phyloP scores from a whole-genome alignment of 2,888 invertebrate species.

The Hirtodrosophila duncani region DNA sequence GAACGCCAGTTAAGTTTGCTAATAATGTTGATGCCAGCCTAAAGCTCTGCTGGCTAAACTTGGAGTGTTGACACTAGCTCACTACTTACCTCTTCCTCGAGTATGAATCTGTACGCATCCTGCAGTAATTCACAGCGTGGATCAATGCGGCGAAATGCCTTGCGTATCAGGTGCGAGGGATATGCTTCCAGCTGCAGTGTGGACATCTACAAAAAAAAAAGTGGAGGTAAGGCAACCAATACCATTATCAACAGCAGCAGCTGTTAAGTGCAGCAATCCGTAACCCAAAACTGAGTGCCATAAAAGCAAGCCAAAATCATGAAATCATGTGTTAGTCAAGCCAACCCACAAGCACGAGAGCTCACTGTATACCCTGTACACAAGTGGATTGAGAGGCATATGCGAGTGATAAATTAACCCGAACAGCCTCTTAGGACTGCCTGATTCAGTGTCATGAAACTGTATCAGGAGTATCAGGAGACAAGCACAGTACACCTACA shows the following conservation, averaged over 20 bases:
- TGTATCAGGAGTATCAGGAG: no score
- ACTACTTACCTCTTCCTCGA: slow-evolving; percentile 75
- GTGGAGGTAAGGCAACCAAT: not conserved
- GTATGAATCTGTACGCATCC: slow-evolving; percentile 75
- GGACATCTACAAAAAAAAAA: slow-evolving; percentile 60
- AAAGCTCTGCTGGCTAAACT: slow-evolving; percentile 6
- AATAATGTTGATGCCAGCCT: slow-evolving; percentile 60
- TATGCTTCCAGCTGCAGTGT: slow-evolving; percentile 73
- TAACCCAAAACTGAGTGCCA: not conserved
- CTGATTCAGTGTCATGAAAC: no score
- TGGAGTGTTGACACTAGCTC: slow-evolving; percentile 23
- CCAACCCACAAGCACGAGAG: no score
- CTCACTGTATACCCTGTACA: no score
- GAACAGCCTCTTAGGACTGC: no score
- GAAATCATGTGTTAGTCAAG: no score
- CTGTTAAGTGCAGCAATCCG: slow-evolving; percentile 14
- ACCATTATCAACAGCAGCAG: no score
- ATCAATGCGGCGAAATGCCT: slow-evolving; percentile 73
- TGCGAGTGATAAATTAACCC: no score
- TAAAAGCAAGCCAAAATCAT: slow-evolving; percentile 28
- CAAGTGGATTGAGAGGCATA: no score
- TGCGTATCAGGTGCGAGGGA: slow-evolving; percentile 76
- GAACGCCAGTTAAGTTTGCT: slow-evolving; percentile 65
- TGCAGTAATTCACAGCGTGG: slow-evolving; percentile 57
- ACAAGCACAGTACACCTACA: no score